phyloP scores from a whole-genome alignment of 37 sponge, comb jelly and placozoan genomes.

The Sycon ciliatum region DNA sequence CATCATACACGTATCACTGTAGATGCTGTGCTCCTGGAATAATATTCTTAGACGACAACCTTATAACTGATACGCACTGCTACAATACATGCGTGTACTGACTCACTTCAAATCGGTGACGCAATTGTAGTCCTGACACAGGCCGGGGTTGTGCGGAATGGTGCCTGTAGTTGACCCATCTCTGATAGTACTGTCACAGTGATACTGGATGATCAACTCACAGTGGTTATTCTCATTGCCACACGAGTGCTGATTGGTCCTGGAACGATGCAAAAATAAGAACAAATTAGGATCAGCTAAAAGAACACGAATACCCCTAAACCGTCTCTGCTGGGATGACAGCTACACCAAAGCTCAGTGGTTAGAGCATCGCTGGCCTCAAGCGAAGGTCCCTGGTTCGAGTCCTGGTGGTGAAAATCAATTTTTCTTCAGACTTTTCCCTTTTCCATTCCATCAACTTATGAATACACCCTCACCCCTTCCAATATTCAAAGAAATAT shows the following conservation, averaged over 20 bases:
- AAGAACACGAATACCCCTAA: not conserved
- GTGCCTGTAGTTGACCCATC: conserved; percentile 92
- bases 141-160: conserved; percentile 63
- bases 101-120: conserved; percentile 76
- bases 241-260: conserved; percentile 98
- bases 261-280: not conserved
- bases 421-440: no score
- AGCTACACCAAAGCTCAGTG: no score
- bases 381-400: no score
- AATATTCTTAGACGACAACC: not conserved
- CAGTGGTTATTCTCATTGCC: conserved; percentile 90
- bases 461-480: no score
- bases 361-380: no score
- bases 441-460: no score
- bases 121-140: conserved; percentile 76
- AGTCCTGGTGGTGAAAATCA: no score
- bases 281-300: not conserved
- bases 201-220: conserved; percentile 87
- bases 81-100: no score
- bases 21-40: not conserved
- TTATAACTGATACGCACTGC: not conserved
- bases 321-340: no score
- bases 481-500: no score
- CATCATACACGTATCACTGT: no score
- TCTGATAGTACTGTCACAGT: conserved; percentile 69